phyloP scores from a whole-genome alignment of 2,797 vertebrate species.

The Falco columbarius region DNA sequence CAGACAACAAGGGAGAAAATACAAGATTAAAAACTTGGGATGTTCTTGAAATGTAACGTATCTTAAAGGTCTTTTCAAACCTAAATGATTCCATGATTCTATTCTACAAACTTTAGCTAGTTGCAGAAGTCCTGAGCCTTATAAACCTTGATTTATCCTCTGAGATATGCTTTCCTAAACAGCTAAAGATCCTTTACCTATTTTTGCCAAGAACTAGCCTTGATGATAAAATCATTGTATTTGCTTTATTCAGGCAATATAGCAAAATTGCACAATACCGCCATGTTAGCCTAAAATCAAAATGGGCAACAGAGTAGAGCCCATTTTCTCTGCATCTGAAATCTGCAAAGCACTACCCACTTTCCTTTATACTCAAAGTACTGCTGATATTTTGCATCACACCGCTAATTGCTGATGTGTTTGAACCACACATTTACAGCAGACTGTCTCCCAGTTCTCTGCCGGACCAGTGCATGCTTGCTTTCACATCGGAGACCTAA shows the following conservation, averaged over 20 bases:
- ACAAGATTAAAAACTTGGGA: not conserved
- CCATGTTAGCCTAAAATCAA: not conserved
- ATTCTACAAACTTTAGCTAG: not conserved
- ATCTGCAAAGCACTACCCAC: not conserved
- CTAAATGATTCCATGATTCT: no score
- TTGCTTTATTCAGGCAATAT: not conserved
- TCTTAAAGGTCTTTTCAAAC: no score
- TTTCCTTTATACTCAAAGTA: not conserved
- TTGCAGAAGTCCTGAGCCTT: not conserved
- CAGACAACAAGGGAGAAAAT: not conserved
- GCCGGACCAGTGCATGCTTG: not conserved
- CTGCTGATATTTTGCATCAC: not conserved
- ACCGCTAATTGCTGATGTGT: fast-evolving
- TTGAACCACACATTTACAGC: not conserved
- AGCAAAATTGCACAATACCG: not conserved
- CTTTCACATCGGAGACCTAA: not conserved
- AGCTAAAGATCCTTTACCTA: not conserved
- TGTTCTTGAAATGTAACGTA: not conserved
- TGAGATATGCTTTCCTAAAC: not conserved
- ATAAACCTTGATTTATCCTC: not conserved
- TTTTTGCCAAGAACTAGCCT: not conserved
- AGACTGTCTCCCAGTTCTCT: not conserved
- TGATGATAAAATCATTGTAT: not conserved
- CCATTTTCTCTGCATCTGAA: not conserved
- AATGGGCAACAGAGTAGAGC: not conserved